These are phyloP conservation scores for Eunapius fragilis DNA, from an alignment of 37 sponge, comb jelly and placozoan genomes.

Conservation along the genomic window DNA sequence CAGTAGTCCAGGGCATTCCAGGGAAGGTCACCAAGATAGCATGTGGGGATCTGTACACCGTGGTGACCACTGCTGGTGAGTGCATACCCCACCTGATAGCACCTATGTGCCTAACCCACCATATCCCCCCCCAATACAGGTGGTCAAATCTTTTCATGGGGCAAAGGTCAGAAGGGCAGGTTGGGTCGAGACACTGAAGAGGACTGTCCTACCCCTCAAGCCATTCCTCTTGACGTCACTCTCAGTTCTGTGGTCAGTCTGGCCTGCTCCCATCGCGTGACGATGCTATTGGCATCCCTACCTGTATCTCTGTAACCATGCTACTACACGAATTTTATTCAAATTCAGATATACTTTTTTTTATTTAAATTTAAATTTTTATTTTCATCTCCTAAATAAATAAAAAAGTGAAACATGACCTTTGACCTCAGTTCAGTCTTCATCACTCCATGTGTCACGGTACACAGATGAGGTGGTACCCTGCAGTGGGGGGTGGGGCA, in stretches of 20 bases:
- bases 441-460: too few species aligned
- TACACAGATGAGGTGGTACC: too few species aligned
- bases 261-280: constrained; percentile 54
- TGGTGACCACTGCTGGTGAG: constrained; percentile 62
- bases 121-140: constrained; percentile 17
- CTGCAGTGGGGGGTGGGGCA: too few species aligned
- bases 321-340: constrained; percentile 1
- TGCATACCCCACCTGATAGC: too few species aligned
- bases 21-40: constrained; percentile 37
- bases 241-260: constrained; percentile 29
- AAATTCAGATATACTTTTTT: too few species aligned
- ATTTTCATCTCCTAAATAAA: too few species aligned
- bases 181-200: constrained; percentile 69
- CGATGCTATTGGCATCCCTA: too few species aligned
- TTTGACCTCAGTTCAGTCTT: too few species aligned
- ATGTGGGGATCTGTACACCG: constrained; percentile 82
- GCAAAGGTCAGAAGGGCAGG: constrained; percentile 68
- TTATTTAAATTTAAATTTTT: too few species aligned
- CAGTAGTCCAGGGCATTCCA: constrained; percentile 19
- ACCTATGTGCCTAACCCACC: not conserved
- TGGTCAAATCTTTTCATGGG: constrained; percentile 79
- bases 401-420: too few species aligned
- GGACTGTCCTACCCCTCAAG: constrained; percentile 37
- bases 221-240: constrained; percentile 47
- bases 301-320: too few species aligned